Percentiles rank a stretch among this genome's conserved stretches.
Conservation (phyloP, 2,113 vertebrate genomes). For the Pangasianodon hypophthalmus region DNA sequence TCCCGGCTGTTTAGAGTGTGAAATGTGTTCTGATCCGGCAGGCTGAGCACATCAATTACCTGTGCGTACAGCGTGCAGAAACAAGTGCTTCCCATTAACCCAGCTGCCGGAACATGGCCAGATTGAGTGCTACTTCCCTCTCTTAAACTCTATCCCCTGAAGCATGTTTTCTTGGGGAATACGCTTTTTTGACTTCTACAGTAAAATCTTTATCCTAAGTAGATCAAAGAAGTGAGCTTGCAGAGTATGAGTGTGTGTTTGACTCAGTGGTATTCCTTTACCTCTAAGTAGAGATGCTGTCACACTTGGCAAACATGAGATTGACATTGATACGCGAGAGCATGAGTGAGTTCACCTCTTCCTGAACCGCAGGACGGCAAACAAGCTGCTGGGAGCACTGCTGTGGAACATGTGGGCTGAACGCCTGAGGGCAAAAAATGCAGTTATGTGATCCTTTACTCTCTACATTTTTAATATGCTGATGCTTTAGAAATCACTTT, state of each 20-base stretch:
- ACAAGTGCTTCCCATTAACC: conserved; percentile 50
- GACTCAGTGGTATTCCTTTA: not conserved
- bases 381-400: not conserved
- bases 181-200: not conserved
- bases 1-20: conserved; percentile 43
- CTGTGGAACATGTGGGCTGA: not conserved
- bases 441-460: not conserved
- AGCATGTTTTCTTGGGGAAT: not conserved
- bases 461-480: conserved; percentile 6
- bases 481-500: conserved; percentile 4
- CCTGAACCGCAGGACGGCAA: conserved; percentile 25
- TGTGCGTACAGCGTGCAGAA: conserved; percentile 31
- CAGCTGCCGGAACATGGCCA: conserved; percentile 29
- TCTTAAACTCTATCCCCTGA: not conserved
- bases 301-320: not conserved
- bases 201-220: not conserved
- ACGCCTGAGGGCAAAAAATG: conserved; percentile 5
- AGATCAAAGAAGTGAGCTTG: conserved; percentile 29
- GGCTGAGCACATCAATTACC: conserved; percentile 45
- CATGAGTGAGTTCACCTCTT: conserved; percentile 29
- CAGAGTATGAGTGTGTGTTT: not conserved
- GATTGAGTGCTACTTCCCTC: conserved; percentile 17
- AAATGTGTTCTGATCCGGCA: conserved; percentile 49
- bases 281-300: conserved; percentile 7
- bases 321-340: conserved; percentile 3